phyloP scores from a whole-genome alignment of 2,797 vertebrate genomes.

The Rhincodon typus region DNA sequence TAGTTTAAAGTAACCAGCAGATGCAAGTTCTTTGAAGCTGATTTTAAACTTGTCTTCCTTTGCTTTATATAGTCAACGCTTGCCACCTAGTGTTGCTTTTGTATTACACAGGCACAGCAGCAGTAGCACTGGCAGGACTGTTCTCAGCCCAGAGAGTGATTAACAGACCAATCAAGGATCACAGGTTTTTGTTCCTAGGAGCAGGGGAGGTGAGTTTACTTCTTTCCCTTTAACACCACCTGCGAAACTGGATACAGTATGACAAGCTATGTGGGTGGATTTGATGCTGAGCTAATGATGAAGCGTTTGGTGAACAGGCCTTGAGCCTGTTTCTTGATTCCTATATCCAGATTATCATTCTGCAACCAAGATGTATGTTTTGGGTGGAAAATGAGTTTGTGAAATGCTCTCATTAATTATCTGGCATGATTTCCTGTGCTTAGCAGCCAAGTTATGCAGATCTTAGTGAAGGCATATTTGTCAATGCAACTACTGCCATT shows the following conservation, averaged over 20 bases:
- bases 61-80: neutral
- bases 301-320: neutral
- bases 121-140: conserved; percentile 85
- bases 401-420: neutral
- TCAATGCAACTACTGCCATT: neutral
- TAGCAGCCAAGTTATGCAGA: neutral
- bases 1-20: neutral
- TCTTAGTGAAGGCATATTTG: neutral
- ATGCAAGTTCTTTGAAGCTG: neutral
- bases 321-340: neutral
- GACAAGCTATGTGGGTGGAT: neutral
- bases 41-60: neutral
- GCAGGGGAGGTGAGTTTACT: conserved; percentile 78
- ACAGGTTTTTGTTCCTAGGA: conserved; percentile 86
- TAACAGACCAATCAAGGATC: conserved; percentile 76
- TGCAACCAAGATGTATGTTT: neutral
- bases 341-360: neutral
- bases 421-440: neutral
- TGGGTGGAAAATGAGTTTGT: neutral
- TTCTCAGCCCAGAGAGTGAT: conserved; percentile 76
- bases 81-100: neutral
- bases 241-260: no score
- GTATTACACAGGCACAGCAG: conserved; percentile 69
- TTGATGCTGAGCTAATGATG: neutral
- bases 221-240: neutral